A percentile compares a stretch with the other conserved stretches of the same genome.
phyloP scores from a whole-genome alignment of 2,797 vertebrate genomes.

The Syncerus caffer region DNA sequence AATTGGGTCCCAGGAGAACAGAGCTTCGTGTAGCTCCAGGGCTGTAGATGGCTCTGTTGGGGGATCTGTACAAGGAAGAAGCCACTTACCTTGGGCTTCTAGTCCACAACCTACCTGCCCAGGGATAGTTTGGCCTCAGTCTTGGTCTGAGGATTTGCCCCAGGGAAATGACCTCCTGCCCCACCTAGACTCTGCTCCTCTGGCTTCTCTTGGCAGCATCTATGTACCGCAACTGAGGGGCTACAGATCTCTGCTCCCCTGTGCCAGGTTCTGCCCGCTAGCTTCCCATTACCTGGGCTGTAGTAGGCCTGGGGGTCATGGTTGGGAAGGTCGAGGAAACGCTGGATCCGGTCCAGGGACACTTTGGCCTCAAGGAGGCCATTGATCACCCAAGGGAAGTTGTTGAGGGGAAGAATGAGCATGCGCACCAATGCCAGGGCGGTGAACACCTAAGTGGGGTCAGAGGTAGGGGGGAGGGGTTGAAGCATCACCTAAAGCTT shows the following conservation, averaged over 20 bases:
- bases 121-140: not conserved
- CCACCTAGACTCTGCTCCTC: not conserved
- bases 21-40: constrained; percentile 86
- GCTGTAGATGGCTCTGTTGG: constrained; percentile 82
- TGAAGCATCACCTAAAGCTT: not conserved
- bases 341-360: constrained; percentile 93
- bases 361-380: constrained; percentile 94
- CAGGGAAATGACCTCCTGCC: not conserved
- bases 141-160: not conserved
- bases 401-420: constrained; percentile 95
- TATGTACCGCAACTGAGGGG: not conserved
- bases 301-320: constrained; percentile 91
- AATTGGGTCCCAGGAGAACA: constrained; percentile 89
- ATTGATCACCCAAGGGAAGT: constrained; percentile 96
- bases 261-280: not conserved
- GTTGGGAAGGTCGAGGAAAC: constrained; percentile 89
- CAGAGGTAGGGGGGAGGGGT: not conserved
- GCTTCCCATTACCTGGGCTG: constrained; percentile 83
- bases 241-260: not conserved
- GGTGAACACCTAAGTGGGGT: constrained; percentile 91
- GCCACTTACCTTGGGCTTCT: not conserved
- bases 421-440: constrained; percentile 93
- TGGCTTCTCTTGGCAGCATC: not conserved
- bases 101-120: not conserved
- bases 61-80: constrained; percentile 81